Conservation (phyloP, 2,888 invertebrate genomes). For the Cryptocheilus praepositus region DNA sequence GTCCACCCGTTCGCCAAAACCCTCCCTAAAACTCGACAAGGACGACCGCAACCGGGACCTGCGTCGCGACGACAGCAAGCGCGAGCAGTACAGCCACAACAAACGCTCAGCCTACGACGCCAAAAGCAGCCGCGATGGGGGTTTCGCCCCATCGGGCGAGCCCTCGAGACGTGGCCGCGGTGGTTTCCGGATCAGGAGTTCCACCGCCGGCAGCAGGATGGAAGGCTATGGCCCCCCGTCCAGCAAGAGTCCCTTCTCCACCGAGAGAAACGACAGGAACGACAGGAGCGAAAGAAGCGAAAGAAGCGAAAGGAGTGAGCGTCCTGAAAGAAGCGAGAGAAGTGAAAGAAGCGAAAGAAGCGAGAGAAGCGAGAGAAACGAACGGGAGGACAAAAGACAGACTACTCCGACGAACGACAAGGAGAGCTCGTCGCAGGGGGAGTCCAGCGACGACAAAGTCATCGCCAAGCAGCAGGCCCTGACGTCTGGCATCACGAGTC, state of each 20-base stretch:
- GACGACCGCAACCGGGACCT: slow-evolving; percentile 79
- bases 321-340: too few species aligned
- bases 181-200: slow-evolving; percentile 71
- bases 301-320: too few species aligned
- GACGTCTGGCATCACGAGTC: slow-evolving; percentile 81
- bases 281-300: too few species aligned
- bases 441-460: slow-evolving; percentile 79
- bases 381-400: slow-evolving; percentile 72
- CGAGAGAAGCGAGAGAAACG: too few species aligned
- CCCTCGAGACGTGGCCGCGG: slow-evolving; percentile 91
- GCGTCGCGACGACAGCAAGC: slow-evolving; percentile 65
- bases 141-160: slow-evolving; percentile 90
- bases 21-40: slow-evolving; percentile 77
- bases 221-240: slow-evolving; percentile 89
- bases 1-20: slow-evolving; percentile 78
- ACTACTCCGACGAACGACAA: slow-evolving; percentile 59
- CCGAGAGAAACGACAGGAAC: slow-evolving; percentile 69
- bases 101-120: slow-evolving; percentile 66
- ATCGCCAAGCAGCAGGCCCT: slow-evolving; percentile 82
- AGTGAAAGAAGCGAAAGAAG: too few species aligned
- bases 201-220: slow-evolving; percentile 78
- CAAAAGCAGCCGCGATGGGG: slow-evolving; percentile 78
- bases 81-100: slow-evolving; percentile 64
- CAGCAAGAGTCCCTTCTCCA: slow-evolving; percentile 84
- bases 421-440: slow-evolving; percentile 65